Conservation (phyloP, 2,113 vertebrate genomes). For the Pygoscelis adeliae region DNA sequence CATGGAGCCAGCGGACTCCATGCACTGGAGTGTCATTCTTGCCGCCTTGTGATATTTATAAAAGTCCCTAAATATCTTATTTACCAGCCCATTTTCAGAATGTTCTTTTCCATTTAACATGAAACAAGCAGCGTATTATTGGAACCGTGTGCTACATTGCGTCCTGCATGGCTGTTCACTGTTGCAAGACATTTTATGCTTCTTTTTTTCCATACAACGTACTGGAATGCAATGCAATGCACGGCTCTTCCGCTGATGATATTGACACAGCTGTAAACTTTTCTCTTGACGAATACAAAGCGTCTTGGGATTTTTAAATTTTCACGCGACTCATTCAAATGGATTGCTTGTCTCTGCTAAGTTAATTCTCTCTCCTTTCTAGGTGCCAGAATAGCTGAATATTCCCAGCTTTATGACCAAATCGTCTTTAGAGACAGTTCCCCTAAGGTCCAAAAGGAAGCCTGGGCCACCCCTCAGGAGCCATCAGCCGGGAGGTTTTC, state of each 20-base stretch:
- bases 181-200: background rate
- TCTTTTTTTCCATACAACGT: background rate
- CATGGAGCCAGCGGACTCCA: background rate
- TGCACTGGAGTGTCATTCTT: background rate
- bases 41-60: background rate
- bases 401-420: conserved; percentile 97
- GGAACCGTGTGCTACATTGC: background rate
- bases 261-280: background rate
- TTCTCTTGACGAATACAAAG: background rate
- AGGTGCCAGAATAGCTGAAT: conserved; percentile 98
- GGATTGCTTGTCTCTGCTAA: background rate
- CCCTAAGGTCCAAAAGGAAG: conserved; percentile 67
- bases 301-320: background rate
- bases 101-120: background rate
- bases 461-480: conserved; percentile 56
- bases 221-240: background rate
- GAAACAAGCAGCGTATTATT: background rate
- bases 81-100: background rate
- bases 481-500: conserved; percentile 59
- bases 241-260: background rate
- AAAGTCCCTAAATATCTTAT: background rate
- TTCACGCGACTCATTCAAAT: background rate
- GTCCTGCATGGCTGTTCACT: background rate
- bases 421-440: conserved; percentile 86
- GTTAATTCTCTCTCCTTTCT: conserved; percentile 21